Base-by-base conservation (phyloP, 2,113 vertebrate genomes). In the Scopus umbretta region DNA sequence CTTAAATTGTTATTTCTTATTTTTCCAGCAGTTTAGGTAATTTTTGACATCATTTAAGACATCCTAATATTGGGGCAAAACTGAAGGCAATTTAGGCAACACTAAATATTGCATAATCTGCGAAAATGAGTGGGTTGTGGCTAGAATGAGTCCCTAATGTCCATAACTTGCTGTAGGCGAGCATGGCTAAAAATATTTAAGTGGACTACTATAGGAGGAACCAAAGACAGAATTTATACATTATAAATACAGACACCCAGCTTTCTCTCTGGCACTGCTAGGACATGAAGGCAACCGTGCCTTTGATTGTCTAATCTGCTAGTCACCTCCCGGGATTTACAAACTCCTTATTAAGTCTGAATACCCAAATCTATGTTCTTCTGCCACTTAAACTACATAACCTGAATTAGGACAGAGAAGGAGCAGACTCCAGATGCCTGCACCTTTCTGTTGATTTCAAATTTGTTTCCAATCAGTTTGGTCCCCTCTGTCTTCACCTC, bases 61-160 rank as follows among this genome's bases (percentile, higher is more conserved):
- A 76, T 40, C 49, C 16, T 86, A 71, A 91, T 96, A 92, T 89
- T 88, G 58, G 50, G 62, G 80, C 42, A 50, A 94, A 97, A 89
- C 91, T 56, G 74, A 83, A 94, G 92, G 88, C 91, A 81, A 86
- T 95, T 96, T 94, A 92, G 79, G 89, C 88, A 87, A 93, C 82
- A 94, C 65, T 89, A 97, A 94, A 95, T 87, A 90, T 91, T 80
- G 66, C 80, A 87, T 89, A 95, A 93, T 89, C 13, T 80, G 75
- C 94, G 90, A 94, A 97, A 95, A 96, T 93, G 81, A 95, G 85
- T 93, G 92, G 70, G 55, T 82, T 95, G 94, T 80, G 88, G 92
- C 96, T 96, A 95, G 96, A 94, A 96, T 92, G 73, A 78, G 68
- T 87, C 95, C 92, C 87, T 75, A 94, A 92, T 71, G 61, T 55